Evolutionary conservation across 1,140 invertebrate species (phyloP).

Genomic region (Bombus difficillimus): DNA sequence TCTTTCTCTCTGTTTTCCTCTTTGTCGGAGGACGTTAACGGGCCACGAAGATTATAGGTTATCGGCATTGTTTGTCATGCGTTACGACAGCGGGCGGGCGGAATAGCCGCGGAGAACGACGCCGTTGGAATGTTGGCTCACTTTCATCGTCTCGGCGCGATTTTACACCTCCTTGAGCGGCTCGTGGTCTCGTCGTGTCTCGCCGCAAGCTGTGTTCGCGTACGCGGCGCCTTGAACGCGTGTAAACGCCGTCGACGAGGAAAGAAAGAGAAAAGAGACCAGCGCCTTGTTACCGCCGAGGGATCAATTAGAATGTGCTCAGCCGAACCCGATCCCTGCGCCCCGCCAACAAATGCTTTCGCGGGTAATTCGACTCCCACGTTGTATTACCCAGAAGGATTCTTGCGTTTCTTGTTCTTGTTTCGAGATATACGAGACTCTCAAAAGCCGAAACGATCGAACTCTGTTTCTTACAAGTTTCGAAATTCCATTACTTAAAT

Average conservation of each 20-base stretch:
- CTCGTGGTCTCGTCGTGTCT: neutral
- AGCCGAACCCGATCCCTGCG: neutral
- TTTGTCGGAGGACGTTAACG: slow-evolving; percentile 25
- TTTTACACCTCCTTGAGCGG: slow-evolving; percentile 42
- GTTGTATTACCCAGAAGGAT: neutral
- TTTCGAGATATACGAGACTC: too few relatives aligned
- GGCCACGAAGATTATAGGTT: slow-evolving; percentile 39
- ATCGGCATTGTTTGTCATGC: slow-evolving; percentile 47
- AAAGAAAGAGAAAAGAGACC: neutral
- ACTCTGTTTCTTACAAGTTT: too few relatives aligned
- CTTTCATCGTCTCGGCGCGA: slow-evolving; percentile 41
- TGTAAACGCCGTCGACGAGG: neutral
- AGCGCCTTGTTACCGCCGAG: slow-evolving; percentile 19
- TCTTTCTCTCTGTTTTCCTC: neutral
- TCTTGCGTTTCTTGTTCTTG: neutral
- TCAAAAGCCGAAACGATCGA: too few relatives aligned
- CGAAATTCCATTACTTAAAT: too few relatives aligned
- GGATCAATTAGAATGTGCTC: slow-evolving; percentile 42
- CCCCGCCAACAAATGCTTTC: neutral
- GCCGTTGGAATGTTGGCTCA: slow-evolving; percentile 28
- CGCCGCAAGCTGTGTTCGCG: neutral
- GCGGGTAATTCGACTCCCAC: slow-evolving; percentile 1
- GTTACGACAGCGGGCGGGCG: slow-evolving; percentile 31
- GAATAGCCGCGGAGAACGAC: neutral
- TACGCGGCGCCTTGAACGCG: slow-evolving; percentile 3